Conservation (phyloP, 1,140 invertebrate genomes). For the Melitaea cinxia region DNA sequence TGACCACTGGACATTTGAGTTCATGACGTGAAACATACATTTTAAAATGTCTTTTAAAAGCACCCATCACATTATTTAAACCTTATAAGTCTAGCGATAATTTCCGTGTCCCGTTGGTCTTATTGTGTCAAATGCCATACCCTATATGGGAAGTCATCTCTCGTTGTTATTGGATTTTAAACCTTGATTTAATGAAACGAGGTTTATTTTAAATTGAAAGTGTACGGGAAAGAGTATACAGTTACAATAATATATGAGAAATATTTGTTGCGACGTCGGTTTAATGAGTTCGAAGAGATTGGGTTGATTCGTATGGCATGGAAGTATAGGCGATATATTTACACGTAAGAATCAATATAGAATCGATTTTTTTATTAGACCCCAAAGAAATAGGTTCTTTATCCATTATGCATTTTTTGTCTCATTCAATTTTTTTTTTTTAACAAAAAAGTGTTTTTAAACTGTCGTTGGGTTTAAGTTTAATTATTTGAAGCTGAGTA, state of each 20-base stretch:
- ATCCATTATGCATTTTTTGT: too few relatives aligned
- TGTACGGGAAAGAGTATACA: constrained; percentile 1
- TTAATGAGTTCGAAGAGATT: constrained; percentile 5
- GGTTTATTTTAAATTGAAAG: not conserved
- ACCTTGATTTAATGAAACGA: constrained; percentile 3
- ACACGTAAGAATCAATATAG: too few relatives aligned
- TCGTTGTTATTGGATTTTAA: not conserved
- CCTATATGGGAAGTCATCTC: constrained; percentile 23
- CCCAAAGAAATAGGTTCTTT: too few relatives aligned
- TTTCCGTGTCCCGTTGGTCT: constrained; percentile 11
- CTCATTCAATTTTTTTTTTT: too few relatives aligned
- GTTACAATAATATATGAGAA: constrained; percentile 15
- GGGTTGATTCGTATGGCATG: not conserved
- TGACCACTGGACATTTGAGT: too few relatives aligned
- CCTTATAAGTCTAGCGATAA: constrained; percentile 33
- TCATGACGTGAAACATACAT: not conserved
- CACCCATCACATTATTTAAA: not conserved
- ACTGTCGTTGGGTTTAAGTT: too few relatives aligned
- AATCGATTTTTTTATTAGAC: too few relatives aligned
- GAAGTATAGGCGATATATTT: not conserved
- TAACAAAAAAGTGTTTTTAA: too few relatives aligned
- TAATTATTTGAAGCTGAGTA: too few relatives aligned
- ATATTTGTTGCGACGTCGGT: constrained; percentile 5
- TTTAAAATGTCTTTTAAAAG: not conserved
- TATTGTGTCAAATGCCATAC: constrained; percentile 34